phyloP scores from a whole-genome alignment of 2,888 invertebrate species.

The Panopea generosa region DNA sequence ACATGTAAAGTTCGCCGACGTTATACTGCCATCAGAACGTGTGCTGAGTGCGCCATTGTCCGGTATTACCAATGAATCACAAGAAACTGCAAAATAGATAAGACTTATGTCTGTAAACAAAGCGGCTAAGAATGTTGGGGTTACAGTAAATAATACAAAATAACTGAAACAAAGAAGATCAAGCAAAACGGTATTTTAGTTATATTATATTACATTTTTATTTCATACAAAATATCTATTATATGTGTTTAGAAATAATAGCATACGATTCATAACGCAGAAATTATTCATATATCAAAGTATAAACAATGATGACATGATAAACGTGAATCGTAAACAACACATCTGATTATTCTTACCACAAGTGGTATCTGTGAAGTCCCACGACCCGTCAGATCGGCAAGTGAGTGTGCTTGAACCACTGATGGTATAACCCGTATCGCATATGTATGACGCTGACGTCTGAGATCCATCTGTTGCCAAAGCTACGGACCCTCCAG shows the following conservation, averaged over 20 bases:
- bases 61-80: constrained; percentile 27
- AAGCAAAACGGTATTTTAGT: too few species aligned
- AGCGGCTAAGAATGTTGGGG: neutral
- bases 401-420: constrained; percentile 27
- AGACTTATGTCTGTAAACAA: neutral
- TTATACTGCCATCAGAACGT: constrained; percentile 29
- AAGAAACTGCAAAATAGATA: constrained; percentile 33
- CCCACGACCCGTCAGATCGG: constrained; percentile 49
- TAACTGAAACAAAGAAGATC: too few species aligned
- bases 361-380: constrained; percentile 27
- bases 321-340: too few species aligned
- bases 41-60: constrained; percentile 32
- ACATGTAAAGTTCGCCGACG: constrained; percentile 46
- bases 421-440: constrained; percentile 37
- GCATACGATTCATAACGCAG: too few species aligned
- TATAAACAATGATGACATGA: too few species aligned
- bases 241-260: too few species aligned
- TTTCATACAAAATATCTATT: too few species aligned
- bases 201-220: too few species aligned
- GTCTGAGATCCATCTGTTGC: constrained; percentile 47
- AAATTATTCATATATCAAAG: too few species aligned
- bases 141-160: too few species aligned
- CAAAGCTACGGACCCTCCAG: constrained; percentile 48
- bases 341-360: too few species aligned
- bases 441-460: constrained; percentile 26